These are phyloP conservation scores for Epirrhoe alternata DNA, from an alignment of 2,888 invertebrate species.

Conservation along the genomic window DNA sequence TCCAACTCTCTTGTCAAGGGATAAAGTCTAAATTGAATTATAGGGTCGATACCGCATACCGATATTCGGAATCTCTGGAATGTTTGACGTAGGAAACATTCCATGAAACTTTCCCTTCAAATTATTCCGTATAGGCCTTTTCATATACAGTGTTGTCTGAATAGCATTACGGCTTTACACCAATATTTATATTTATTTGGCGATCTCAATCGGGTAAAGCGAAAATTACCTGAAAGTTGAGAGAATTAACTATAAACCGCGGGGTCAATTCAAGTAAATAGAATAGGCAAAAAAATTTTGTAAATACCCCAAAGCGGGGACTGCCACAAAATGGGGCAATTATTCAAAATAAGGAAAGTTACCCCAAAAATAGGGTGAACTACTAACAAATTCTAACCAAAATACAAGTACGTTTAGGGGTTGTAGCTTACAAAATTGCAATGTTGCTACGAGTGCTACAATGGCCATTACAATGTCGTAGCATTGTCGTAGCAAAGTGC, in stretches of 20 bases:
- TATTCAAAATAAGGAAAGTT: too few species aligned
- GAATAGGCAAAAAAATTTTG: too few species aligned
- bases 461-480: background rate
- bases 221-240: too few species aligned
- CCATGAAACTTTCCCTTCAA: constrained; percentile 9
- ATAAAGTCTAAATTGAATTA: constrained; percentile 24
- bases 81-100: constrained; percentile 21
- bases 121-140: background rate
- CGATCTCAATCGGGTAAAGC: too few species aligned
- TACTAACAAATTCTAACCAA: too few species aligned
- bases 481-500: background rate
- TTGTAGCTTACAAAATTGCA: background rate
- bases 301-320: too few species aligned
- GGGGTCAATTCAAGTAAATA: too few species aligned
- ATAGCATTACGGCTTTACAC: too few species aligned
- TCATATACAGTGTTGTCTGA: background rate
- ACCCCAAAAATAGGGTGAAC: too few species aligned
- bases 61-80: constrained; percentile 21
- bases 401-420: background rate
- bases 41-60: constrained; percentile 1
- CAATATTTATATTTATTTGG: too few species aligned
- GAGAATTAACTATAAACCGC: too few species aligned
- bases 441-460: background rate
- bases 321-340: too few species aligned
- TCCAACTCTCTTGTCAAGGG: constrained; percentile 11